phyloP scores from a whole-genome alignment of 2,113 vertebrate species.

The Harpagus bidentatus region DNA sequence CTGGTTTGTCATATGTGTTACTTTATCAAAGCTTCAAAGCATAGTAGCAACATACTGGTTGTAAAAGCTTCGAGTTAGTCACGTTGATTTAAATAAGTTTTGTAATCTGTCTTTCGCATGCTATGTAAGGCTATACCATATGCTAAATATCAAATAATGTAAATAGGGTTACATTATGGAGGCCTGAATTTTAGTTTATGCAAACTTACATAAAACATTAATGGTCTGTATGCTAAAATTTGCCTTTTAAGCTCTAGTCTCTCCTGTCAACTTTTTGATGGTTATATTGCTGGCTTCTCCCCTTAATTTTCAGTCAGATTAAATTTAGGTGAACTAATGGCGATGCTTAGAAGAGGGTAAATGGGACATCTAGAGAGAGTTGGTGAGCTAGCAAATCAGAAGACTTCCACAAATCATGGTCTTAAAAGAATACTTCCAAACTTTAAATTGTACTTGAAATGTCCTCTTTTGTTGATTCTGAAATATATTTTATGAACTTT shows the following conservation, averaged over 20 bases:
- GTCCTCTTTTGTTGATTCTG: background rate
- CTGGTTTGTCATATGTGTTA: background rate
- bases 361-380: background rate
- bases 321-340: background rate
- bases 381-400: background rate
- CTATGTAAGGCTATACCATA: background rate
- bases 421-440: background rate
- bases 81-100: background rate
- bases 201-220: fast-evolving
- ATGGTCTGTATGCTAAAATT: background rate
- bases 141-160: background rate
- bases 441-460: background rate
- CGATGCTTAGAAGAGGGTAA: background rate
- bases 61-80: background rate
- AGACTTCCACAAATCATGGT: background rate
- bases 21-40: background rate
- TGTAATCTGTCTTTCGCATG: background rate
- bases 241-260: background rate
- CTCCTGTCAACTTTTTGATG: background rate
- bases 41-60: background rate
- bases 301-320: background rate
- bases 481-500: background rate
- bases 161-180: background rate
- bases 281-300: background rate
- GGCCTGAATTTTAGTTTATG: background rate